These are phyloP conservation scores for Gambelia wislizenii DNA, from an alignment of 2,797 vertebrate genomes.

Conservation along the genomic window DNA sequence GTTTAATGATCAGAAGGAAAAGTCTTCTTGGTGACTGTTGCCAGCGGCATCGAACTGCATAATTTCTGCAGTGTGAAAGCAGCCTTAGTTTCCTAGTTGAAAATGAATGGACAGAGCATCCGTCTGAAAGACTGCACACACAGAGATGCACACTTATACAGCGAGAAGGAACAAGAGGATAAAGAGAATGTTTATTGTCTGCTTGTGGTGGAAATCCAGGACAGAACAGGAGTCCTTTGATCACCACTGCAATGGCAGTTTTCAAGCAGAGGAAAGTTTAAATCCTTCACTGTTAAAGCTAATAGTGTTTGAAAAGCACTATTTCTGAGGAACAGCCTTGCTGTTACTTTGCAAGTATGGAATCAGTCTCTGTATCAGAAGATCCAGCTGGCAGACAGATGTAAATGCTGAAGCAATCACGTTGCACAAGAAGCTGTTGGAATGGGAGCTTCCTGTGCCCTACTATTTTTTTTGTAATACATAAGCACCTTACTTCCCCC, in stretches of 20 bases:
- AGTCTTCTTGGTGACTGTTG: too few species aligned
- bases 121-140: neutral
- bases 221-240: neutral
- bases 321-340: neutral
- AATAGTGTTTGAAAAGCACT: neutral
- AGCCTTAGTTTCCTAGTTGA: neutral
- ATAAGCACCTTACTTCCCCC: neutral
- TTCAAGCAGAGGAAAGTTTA: neutral
- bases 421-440: neutral
- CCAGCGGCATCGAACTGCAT: too few species aligned
- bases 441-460: neutral
- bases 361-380: neutral
- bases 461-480: neutral
- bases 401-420: neutral
- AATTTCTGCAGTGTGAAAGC: too few species aligned
- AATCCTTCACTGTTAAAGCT: neutral
- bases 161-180: neutral
- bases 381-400: conserved; percentile 21
- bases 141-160: neutral
- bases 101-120: neutral
- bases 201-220: neutral
- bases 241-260: neutral
- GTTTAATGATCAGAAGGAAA: too few species aligned
- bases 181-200: neutral
- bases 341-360: neutral